Percentiles rank a stretch among this genome's conserved stretches.
These are phyloP conservation scores for Vulpes vulpes DNA, from an alignment of 2,113 vertebrate species.

Conservation along the genomic window DNA sequence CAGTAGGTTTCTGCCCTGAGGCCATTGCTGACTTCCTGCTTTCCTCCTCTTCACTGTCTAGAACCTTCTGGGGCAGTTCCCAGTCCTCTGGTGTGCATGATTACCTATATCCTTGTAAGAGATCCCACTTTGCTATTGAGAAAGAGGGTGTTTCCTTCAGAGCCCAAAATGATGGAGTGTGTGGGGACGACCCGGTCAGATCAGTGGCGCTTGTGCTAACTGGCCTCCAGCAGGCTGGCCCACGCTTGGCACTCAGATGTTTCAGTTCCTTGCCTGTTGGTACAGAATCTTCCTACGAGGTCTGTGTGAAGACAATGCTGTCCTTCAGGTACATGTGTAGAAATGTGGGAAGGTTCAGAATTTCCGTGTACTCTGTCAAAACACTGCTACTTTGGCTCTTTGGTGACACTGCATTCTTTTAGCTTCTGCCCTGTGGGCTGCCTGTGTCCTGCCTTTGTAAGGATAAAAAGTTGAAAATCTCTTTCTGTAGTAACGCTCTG, in stretches of 20 bases:
- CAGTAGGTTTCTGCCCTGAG: not conserved
- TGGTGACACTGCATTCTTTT: too few relatives aligned
- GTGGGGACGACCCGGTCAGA: not conserved
- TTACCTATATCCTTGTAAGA: not conserved
- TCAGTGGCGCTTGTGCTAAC: not conserved
- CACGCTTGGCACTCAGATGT: not conserved
- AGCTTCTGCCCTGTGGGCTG: not conserved
- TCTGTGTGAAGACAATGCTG: not conserved
- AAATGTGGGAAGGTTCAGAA: not conserved
- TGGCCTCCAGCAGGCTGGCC: not conserved
- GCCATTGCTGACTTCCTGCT: not conserved
- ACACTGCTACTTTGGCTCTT: not conserved
- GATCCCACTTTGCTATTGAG: not conserved
- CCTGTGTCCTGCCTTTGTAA: not conserved
- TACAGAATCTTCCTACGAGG: not conserved
- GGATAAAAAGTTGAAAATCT: not conserved
- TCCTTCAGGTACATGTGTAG: too few relatives aligned
- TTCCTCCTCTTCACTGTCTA: not conserved
- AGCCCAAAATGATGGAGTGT: not conserved
- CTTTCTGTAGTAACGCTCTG: not conserved
- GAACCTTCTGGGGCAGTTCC: not conserved
- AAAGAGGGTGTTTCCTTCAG: not conserved
- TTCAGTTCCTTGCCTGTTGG: not conserved
- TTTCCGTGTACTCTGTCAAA: accelerated
- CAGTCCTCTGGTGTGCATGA: not conserved